Conservation (phyloP, 2,113 vertebrate species). For the Hirundichthys speculiger region DNA sequence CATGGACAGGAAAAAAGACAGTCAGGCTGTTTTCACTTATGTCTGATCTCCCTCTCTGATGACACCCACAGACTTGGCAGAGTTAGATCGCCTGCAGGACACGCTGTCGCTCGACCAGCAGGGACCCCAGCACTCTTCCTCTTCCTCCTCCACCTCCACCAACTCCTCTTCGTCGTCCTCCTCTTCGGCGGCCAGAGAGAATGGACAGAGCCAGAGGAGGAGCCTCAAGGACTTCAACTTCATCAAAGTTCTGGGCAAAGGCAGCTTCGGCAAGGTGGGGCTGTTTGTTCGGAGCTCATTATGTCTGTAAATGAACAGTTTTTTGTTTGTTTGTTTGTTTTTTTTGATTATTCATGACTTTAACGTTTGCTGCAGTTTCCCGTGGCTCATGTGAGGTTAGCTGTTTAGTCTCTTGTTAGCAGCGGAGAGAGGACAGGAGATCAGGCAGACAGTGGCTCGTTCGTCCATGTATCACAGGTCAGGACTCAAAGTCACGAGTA, state of each 20-base stretch:
- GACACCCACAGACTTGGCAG: conserved; percentile 86
- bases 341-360: no score
- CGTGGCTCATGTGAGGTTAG: no score
- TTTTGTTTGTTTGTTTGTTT: no score
- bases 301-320: conserved; percentile 20
- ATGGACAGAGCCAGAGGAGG: conserved; percentile 91
- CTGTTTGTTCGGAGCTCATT: conserved; percentile 31
- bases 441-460: no score
- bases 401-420: no score
- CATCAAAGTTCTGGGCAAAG: conserved; percentile 98
- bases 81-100: conserved; percentile 94
- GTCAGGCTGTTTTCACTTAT: conserved; percentile 32
- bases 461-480: no score
- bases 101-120: conserved; percentile 92
- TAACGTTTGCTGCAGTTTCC: no score
- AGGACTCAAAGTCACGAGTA: no score
- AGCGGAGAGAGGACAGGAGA: no score
- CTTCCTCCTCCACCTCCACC: conserved; percentile 76
- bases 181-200: conserved; percentile 85
- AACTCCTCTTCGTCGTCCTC: conserved; percentile 83
- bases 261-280: conserved; percentile 98
- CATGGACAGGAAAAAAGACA: conserved; percentile 12
- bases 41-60: conserved; percentile 43
- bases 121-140: conserved; percentile 87
- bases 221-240: conserved; percentile 95